Evolutionary conservation across 2,797 vertebrate genomes (phyloP).

Genomic region (Gymnothorax reevesii): DNA sequence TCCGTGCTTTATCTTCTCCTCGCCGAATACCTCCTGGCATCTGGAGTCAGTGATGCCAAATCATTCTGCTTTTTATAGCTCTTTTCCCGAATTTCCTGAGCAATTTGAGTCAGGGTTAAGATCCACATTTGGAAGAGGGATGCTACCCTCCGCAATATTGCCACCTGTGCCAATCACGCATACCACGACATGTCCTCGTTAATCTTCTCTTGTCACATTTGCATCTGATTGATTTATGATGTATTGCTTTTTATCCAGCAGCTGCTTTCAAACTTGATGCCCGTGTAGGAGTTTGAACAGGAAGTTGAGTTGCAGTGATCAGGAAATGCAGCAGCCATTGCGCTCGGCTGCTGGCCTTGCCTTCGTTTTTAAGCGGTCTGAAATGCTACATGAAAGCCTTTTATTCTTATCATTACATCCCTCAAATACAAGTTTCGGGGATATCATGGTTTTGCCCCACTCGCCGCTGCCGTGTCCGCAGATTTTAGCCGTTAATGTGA

Average conservation of each 20-base stretch:
- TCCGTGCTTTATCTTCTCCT: background rate
- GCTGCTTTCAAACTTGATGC: background rate
- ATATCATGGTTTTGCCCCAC: too few species aligned
- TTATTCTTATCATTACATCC: background rate
- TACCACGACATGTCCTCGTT: background rate
- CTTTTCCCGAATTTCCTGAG: background rate
- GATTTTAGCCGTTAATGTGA: too few species aligned
- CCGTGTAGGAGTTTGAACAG: background rate
- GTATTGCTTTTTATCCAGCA: background rate
- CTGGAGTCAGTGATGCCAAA: too few species aligned
- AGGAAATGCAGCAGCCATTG: background rate
- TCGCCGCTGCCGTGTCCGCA: too few species aligned
- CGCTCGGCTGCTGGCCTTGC: background rate
- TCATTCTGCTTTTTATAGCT: too few species aligned
- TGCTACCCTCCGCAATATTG: background rate
- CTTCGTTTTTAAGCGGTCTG: background rate
- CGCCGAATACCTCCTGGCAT: background rate
- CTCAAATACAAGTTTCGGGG: too few species aligned
- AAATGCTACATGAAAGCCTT: background rate
- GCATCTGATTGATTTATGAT: slow-evolving; percentile 8
- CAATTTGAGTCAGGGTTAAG: slow-evolving; percentile 21
- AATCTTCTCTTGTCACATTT: slow-evolving; percentile 20
- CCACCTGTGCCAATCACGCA: background rate
- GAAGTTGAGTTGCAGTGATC: background rate
- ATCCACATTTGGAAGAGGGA: background rate